Evolutionary conservation across 1,140 invertebrate species (phyloP).

Genomic region (Drosophila saltans): DNA sequence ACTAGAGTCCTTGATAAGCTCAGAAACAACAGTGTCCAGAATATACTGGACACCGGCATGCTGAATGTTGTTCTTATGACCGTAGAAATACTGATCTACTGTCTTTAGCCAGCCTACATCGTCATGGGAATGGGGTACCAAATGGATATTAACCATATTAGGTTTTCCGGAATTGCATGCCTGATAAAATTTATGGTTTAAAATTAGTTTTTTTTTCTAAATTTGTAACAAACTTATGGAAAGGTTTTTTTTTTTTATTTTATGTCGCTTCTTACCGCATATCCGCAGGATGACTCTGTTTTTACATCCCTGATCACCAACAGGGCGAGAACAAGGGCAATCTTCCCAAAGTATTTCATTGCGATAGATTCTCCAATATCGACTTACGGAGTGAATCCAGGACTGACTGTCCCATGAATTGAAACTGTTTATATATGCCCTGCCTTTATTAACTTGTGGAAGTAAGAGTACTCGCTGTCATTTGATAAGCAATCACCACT

Average conservation of each 20-base stretch:
- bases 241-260: too few species aligned
- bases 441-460: neutral
- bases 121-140: slow-evolving; percentile 93
- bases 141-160: slow-evolving; percentile 90
- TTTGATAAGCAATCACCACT: slow-evolving; percentile 22
- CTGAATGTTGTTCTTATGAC: slow-evolving; percentile 88
- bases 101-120: slow-evolving; percentile 97
- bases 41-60: slow-evolving; percentile 96
- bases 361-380: neutral
- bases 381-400: neutral
- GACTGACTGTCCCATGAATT: slow-evolving; percentile 17
- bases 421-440: slow-evolving; percentile 32
- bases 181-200: slow-evolving; percentile 76
- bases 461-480: neutral
- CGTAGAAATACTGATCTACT: slow-evolving; percentile 96
- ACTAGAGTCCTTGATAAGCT: slow-evolving; percentile 89
- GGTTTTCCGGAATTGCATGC: slow-evolving; percentile 85
- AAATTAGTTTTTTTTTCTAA: neutral
- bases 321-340: slow-evolving; percentile 25
- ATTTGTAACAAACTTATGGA: too few species aligned
- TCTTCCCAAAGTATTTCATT: slow-evolving; percentile 15
- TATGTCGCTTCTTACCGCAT: slow-evolving; percentile 38
- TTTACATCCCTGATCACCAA: slow-evolving; percentile 16
- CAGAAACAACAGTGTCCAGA: slow-evolving; percentile 93
- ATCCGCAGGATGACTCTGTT: slow-evolving; percentile 46